A percentile compares a stretch with the other conserved stretches of the same genome.
Evolutionary conservation across 2,888 invertebrate genomes (phyloP).

Genomic region (Laothoe populi): DNA sequence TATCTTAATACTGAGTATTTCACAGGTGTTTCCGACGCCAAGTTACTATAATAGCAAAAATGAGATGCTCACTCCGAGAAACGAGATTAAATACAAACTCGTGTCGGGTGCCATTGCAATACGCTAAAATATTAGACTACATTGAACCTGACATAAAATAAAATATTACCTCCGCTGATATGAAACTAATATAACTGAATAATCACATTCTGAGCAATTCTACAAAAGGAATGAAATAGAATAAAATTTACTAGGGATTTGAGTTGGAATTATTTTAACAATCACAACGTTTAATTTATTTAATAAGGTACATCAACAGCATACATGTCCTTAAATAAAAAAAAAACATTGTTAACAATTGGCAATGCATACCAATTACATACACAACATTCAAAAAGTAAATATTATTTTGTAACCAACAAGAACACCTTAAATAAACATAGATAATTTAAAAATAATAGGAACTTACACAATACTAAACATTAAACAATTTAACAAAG

Average conservation of each 20-base stretch:
- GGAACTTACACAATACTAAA: no score
- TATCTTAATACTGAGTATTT: constrained; percentile 26
- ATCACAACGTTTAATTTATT: constrained; percentile 54
- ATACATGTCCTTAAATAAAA: no score
- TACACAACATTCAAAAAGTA: no score
- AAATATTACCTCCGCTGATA: constrained; percentile 49
- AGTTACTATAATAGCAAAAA: constrained; percentile 49
- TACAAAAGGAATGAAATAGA: constrained; percentile 27
- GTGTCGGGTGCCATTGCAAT: constrained; percentile 57
- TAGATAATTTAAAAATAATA: no score
- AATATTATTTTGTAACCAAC: no score
- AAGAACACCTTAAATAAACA: no score
- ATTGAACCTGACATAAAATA: constrained; percentile 60
- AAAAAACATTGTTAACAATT: no score
- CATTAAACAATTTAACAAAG: no score
- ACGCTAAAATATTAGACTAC: constrained; percentile 65
- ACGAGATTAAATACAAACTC: constrained; percentile 62
- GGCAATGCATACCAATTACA: no score
- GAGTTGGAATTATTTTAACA: constrained; percentile 55
- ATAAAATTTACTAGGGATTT: constrained; percentile 39
- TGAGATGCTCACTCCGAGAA: constrained; percentile 54
- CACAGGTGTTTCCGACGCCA: constrained; percentile 32
- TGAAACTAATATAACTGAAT: constrained; percentile 31
- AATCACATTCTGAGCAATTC: constrained; percentile 21
- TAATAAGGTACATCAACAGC: no score